Conservation (phyloP, 2,797 vertebrate genomes). For the Chiloscyllium punctatum region DNA sequence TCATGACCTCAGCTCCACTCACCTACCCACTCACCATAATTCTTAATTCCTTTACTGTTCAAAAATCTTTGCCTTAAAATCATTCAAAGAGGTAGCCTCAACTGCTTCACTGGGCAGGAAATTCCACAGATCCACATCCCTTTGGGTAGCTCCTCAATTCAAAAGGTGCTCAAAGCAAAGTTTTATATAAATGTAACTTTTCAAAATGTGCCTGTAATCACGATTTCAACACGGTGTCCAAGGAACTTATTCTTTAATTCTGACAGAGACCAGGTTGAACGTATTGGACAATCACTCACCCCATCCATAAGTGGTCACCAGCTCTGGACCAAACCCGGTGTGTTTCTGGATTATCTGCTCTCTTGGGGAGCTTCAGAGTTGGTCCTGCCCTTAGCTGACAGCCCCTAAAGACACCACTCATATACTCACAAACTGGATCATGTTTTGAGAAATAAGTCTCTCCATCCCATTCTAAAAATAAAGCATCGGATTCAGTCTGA, state of each 20-base stretch:
- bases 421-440: not conserved
- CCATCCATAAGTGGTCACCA: not conserved
- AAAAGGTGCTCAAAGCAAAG: not conserved
- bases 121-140: no score
- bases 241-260: not conserved
- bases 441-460: not conserved
- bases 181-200: not conserved
- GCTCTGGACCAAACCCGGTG: not conserved
- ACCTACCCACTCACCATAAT: no score
- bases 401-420: no score
- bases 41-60: no score
- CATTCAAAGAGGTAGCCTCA: no score
- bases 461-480: not conserved
- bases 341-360: not conserved
- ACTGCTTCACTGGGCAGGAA: no score
- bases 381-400: not conserved
- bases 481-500: not conserved
- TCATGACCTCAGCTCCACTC: no score
- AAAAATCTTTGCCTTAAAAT: no score
- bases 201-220: not conserved
- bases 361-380: not conserved
- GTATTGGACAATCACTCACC: not conserved
- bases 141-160: no score
- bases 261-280: not conserved
- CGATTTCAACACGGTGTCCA: not conserved